These are phyloP conservation scores for Manis crassicaudata DNA, from an alignment of 2,797 vertebrate genomes.

Conservation along the genomic window DNA sequence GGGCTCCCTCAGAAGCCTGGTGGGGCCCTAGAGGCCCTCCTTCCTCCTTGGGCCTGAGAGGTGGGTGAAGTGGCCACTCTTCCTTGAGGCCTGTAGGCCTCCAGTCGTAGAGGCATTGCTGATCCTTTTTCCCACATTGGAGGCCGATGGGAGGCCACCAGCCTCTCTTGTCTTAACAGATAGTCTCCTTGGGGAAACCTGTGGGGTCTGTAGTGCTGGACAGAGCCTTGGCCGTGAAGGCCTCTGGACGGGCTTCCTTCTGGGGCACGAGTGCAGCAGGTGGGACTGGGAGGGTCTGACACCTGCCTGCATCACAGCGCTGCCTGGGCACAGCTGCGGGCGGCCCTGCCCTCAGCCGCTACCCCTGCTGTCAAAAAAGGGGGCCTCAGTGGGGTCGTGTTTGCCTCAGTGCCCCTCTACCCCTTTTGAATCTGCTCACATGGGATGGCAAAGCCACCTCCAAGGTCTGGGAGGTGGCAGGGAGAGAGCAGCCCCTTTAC, in stretches of 20 bases:
- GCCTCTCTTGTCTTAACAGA: neutral
- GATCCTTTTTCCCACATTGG: neutral
- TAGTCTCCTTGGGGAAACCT: neutral
- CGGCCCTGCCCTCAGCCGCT: neutral
- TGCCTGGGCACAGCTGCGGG: neutral
- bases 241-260: neutral
- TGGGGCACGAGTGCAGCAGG: neutral
- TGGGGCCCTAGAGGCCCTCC: too few relatives aligned
- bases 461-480: neutral
- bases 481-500: neutral
- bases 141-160: too few relatives aligned
- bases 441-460: neutral
- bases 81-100: neutral
- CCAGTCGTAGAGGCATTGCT: neutral
- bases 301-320: neutral
- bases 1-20: neutral
- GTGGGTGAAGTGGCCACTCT: neutral
- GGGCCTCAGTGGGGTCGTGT: neutral
- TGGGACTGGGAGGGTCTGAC: neutral
- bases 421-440: neutral
- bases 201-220: neutral
- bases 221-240: neutral
- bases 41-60: neutral
- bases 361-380: neutral
- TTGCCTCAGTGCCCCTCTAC: neutral